Conservation (phyloP, 2,113 vertebrate species). For the Zonotrichia leucophrys region DNA sequence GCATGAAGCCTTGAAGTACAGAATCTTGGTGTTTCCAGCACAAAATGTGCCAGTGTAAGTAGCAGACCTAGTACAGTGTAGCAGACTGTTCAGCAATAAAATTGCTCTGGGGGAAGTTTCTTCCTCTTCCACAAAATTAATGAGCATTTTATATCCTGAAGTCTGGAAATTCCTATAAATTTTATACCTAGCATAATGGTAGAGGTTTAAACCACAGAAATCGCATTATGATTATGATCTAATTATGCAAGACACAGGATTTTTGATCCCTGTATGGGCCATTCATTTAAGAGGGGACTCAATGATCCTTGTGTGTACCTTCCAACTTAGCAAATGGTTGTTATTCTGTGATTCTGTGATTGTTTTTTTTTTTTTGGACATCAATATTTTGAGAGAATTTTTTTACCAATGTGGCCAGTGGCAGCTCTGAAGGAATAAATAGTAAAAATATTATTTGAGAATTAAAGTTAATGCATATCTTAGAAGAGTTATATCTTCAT, state of each 20-base stretch:
- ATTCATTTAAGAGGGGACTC: neutral
- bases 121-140: neutral
- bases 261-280: fast-evolving
- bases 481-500: neutral
- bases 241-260: neutral
- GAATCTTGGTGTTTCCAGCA: neutral
- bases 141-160: neutral
- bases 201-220: neutral
- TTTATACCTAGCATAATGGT: neutral
- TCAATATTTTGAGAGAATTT: neutral
- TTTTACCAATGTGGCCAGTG: neutral
- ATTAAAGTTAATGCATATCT: neutral
- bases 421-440: neutral
- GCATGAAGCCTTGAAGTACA: neutral
- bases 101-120: neutral
- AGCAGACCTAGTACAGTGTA: neutral
- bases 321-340: neutral
- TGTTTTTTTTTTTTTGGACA: neutral
- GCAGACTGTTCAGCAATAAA: neutral
- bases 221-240: neutral
- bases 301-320: neutral
- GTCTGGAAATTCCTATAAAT: neutral
- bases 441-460: neutral
- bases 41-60: neutral
- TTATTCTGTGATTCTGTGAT: neutral